Percentiles rank a stretch among this genome's conserved stretches.
Evolutionary conservation across 2,888 invertebrate genomes (phyloP).

Genomic region (Callimorpha dominula): DNA sequence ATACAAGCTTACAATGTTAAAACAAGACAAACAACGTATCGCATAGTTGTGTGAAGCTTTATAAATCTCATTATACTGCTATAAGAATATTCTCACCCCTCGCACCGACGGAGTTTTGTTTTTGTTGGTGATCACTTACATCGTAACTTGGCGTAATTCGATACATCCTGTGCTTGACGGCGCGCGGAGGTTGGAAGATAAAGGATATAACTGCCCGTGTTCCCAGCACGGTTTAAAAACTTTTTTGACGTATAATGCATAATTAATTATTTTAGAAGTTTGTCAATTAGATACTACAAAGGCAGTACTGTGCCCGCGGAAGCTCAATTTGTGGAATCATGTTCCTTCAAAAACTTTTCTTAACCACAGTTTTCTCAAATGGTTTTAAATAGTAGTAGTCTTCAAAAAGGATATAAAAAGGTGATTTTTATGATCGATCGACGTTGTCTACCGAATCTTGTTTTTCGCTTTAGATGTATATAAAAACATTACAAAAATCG

Average conservation of each 20-base stretch:
- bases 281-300: background rate
- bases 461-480: too few relatives aligned
- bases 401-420: too few relatives aligned
- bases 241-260: background rate
- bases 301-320: background rate
- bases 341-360: too few relatives aligned
- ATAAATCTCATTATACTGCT: constrained; percentile 77
- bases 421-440: too few relatives aligned
- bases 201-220: constrained; percentile 48
- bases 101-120: constrained; percentile 65
- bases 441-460: too few relatives aligned
- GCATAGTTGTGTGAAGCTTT: constrained; percentile 81
- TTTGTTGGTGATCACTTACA: constrained; percentile 82
- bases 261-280: background rate
- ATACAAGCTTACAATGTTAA: constrained; percentile 44
- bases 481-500: too few relatives aligned
- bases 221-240: constrained; percentile 18
- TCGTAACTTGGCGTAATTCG: constrained; percentile 79
- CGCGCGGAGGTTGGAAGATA: constrained; percentile 43
- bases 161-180: constrained; percentile 83
- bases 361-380: too few relatives aligned
- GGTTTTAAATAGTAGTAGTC: too few relatives aligned
- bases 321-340: background rate
- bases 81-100: constrained; percentile 83
- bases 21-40: constrained; percentile 34